A percentile compares a stretch with the other conserved stretches of the same genome.
Evolutionary conservation across 2,113 vertebrate genomes (phyloP).

Genomic region (Ctenomys sociabilis): DNA sequence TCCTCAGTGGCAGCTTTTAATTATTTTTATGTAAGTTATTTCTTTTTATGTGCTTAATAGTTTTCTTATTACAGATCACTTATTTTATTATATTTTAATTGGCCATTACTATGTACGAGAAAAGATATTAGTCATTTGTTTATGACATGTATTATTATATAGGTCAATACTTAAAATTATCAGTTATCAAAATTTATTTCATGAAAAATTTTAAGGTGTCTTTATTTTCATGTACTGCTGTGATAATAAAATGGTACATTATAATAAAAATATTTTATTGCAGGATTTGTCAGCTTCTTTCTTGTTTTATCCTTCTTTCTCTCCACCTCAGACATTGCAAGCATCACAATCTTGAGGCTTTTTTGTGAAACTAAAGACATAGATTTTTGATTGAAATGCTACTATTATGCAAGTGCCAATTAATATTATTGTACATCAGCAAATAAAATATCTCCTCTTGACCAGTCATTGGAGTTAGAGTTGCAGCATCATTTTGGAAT

Average conservation of each 20-base stretch:
- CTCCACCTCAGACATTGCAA: neutral
- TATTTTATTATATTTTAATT: neutral
- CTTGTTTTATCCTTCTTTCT: neutral
- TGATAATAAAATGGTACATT: neutral
- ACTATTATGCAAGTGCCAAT: neutral
- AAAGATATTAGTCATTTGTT: neutral
- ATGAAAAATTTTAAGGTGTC: neutral
- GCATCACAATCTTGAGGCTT: neutral
- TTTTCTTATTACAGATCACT: neutral
- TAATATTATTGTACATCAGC: constrained; percentile 27
- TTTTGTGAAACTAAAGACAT: neutral
- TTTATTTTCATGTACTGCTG: neutral
- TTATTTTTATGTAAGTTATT: neutral
- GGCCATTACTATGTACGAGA: neutral
- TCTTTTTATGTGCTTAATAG: neutral
- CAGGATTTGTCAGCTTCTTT: neutral
- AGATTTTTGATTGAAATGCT: constrained; percentile 17
- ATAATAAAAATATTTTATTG: neutral
- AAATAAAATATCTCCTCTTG: constrained; percentile 56
- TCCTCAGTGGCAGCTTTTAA: neutral
- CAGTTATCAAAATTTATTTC: neutral
- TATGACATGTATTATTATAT: neutral
- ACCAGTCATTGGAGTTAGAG: constrained; percentile 60
- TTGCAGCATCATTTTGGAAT: constrained; percentile 10
- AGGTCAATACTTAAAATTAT: neutral